These are phyloP conservation scores for Doris montereyensis DNA, from an alignment of 2,888 invertebrate genomes.

Conservation along the genomic window DNA sequence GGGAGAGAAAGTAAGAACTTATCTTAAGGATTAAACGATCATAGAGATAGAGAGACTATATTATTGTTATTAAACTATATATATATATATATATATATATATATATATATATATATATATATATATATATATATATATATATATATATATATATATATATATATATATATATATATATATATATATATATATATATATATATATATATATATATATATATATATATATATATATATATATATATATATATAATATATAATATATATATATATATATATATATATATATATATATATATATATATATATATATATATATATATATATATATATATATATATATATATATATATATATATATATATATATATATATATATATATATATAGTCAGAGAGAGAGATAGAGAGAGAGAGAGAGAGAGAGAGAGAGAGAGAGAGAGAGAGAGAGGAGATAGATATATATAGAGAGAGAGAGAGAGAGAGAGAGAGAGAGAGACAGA, in stretches of 20 bases:
- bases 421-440: neutral
- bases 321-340: slow-evolving; percentile 29
- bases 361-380: too few relatives aligned
- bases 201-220: too few relatives aligned
- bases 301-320: slow-evolving; percentile 31
- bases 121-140: neutral
- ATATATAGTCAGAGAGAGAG: neutral
- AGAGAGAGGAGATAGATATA: slow-evolving; percentile 1
- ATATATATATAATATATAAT: neutral
- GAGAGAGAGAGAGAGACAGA: neutral
- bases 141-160: neutral
- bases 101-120: neutral
- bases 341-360: neutral
- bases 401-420: neutral
- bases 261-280: slow-evolving; percentile 24
- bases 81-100: neutral
- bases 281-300: slow-evolving; percentile 23
- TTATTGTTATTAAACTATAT: too few relatives aligned
- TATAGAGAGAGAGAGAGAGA: slow-evolving; percentile 20
- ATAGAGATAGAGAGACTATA: neutral
- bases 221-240: too few relatives aligned
- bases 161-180: neutral
- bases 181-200: too few relatives aligned
- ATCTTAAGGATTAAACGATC: too few relatives aligned
- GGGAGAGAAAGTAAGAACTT: slow-evolving; percentile 20